phyloP scores from a whole-genome alignment of 2,888 invertebrate genomes.

The Himalopsyche anomala region DNA sequence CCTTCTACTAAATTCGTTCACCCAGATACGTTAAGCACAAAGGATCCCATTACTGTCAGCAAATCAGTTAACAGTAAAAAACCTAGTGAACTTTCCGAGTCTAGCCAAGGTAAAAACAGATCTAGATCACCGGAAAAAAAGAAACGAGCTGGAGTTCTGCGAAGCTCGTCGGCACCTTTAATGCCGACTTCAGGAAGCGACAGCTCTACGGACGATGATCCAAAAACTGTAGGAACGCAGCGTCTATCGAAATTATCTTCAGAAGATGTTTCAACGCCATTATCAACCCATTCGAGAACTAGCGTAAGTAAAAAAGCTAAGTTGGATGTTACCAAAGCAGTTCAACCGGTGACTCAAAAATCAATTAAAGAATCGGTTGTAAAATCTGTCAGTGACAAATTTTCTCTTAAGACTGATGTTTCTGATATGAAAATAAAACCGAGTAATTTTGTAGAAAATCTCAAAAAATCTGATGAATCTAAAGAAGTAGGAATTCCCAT shows the following conservation, averaged over 20 bases:
- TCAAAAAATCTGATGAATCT: slow-evolving; percentile 47
- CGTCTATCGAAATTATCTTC: slow-evolving; percentile 48
- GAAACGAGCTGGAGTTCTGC: slow-evolving; percentile 55
- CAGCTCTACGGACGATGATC: slow-evolving; percentile 45
- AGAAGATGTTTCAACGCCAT: slow-evolving; percentile 31
- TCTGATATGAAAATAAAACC: not conserved
- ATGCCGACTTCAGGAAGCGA: slow-evolving; percentile 49
- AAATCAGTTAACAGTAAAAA: not conserved
- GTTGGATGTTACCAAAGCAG: slow-evolving; percentile 17
- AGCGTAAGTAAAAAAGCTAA: slow-evolving; percentile 46
- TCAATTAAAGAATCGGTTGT: not conserved
- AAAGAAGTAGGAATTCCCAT: slow-evolving; percentile 55
- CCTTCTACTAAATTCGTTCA: not conserved
- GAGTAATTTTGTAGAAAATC: slow-evolving; percentile 23
- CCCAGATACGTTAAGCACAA: not conserved
- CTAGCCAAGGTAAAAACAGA: slow-evolving; percentile 52
- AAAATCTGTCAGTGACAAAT: not conserved
- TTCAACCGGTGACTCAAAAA: slow-evolving; percentile 16
- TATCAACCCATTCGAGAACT: slow-evolving; percentile 42
- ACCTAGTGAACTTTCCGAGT: not conserved
- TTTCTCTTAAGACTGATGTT: slow-evolving; percentile 1
- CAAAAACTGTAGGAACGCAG: not conserved
- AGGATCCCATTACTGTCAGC: not conserved
- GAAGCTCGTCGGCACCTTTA: slow-evolving; percentile 64
- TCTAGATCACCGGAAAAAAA: slow-evolving; percentile 63